phyloP scores from a whole-genome alignment of 2,797 vertebrate genomes.

The Pteronotus mesoamericanus region DNA sequence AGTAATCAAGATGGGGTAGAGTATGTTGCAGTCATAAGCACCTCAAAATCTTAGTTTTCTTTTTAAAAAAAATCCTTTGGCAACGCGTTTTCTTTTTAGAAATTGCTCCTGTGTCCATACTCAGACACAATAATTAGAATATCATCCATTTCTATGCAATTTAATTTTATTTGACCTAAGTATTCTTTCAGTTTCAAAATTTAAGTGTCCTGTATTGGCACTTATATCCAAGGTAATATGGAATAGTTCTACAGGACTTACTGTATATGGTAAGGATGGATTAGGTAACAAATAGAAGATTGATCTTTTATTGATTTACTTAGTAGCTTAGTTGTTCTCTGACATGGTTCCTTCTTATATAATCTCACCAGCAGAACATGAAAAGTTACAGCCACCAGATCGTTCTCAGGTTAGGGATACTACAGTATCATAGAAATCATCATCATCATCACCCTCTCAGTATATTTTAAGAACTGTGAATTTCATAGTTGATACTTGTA shows the following conservation, averaged over 20 bases:
- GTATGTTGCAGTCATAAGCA: neutral
- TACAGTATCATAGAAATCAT: neutral
- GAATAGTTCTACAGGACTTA: neutral
- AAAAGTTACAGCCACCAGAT: neutral
- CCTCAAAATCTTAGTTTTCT: neutral
- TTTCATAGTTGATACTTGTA: neutral
- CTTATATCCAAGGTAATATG: neutral
- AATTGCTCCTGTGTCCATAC: neutral
- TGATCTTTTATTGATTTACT: conserved; percentile 3
- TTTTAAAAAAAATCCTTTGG: neutral
- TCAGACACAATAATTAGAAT: neutral
- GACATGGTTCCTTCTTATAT: neutral
- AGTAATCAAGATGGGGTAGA: neutral
- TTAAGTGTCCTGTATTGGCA: neutral
- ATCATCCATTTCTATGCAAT: neutral
- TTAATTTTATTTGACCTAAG: neutral
- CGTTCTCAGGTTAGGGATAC: neutral
- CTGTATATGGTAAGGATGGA: neutral
- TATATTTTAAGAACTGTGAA: neutral
- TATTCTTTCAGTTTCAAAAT: neutral
- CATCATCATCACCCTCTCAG: neutral
- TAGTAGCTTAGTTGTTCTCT: neutral
- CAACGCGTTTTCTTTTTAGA: neutral
- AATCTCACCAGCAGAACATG: neutral
- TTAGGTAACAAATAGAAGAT: neutral